Evolutionary conservation across 1,140 invertebrate species (phyloP), one percentile per base, ranked within the genome.

Genomic region (Phymorhynchus buccinoides): DNA sequence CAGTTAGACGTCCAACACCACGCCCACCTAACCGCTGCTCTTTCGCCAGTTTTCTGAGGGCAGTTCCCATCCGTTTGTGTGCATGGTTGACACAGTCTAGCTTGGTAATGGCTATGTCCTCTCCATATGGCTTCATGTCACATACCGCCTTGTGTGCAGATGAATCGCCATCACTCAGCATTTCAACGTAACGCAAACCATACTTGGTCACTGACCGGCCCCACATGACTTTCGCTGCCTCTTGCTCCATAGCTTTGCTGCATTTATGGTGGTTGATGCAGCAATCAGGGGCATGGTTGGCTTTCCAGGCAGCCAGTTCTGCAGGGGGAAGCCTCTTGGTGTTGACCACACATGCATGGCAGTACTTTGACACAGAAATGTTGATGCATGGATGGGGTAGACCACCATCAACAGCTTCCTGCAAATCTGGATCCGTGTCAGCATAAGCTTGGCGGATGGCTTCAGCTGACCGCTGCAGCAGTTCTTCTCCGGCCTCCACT

Each of bases 321-420:
- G 56, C 56, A 62, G 56, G 4, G 4, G 22, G 56, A 2, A 22
- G 0, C 12, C 2, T 16, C 41, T 66, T 83, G 6, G 14, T 39
- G 18, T 41, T 0, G 3, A 85, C 6, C n/a, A 39, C 39, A 30
- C 52, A 73, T 3, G 52, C 81, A 41, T 71, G 62, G 35, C 81
- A 83, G 30, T 81, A 48, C 48, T 81, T 56, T 3, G 41, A 52
- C 37, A 81, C n/a, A n/a, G n/a, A n/a, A n/a, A n/a, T n/a, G n/a
- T n/a, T n/a, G n/a, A n/a, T n/a, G n/a, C n/a, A n/a, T n/a, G 56
- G 18, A 81, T 30, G 1, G 7, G 3, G 32, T 42, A 83, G 62
- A 39, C 52, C 41, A 68, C 66, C 4, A 83, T 6, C 22, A 68
- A 66, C n/a, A n/a, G 56, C 56, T 27, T 62, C 56, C 22, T 27